Evolutionary conservation across 2,113 vertebrate species (phyloP), one percentile per base, ranked within the genome.

Genomic region (Meriones unguiculatus): DNA sequence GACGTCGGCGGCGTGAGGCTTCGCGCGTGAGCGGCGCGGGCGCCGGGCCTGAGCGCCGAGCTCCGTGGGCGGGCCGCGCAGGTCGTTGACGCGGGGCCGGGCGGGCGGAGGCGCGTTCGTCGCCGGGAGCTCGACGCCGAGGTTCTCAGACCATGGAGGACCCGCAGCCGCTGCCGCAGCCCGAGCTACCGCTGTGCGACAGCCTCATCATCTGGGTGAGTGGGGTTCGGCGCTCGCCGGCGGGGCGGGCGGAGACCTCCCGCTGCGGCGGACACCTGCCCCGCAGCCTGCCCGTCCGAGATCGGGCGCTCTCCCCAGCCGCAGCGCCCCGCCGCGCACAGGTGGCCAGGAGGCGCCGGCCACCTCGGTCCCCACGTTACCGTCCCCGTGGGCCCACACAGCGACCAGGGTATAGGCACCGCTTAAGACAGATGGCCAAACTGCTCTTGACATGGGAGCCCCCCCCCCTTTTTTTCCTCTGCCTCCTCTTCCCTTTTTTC

Each of bases 181-280:
- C 76, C 18, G 97, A 98, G 17, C 97, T 97, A 65, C 95, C 65
- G 91, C 98, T 99, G 35, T 98, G 98, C 57, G 98, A 99, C 98
- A 98, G 98, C 98, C 98, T 99, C 97, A 98, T 98, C 94, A 98
- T 98, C 86, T 98, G 98, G 98, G 98, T 98, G 97, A 98, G 98
- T 96, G 87, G 24, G 59, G 69, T 4, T 20, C 14, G 46, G 46
- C 46, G 46, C 46, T 46, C 41, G 12, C 64, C 18, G 8, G 28
- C 41, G 82, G 50, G 20, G 20, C 35, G 69, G n/a, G 69, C 69
- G 4, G 86, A 24, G 35, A 38, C 69, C 87, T 28, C 64, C 17
- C 14, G 41, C 84, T 30, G 62, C 62, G 62, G 67, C 84, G 85
- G 67, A 30, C 64, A 50, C 64, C 84, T 67, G 59, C n/a, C n/a